Evolutionary conservation across 2,888 invertebrate species (phyloP).

Genomic region (Strigamia crassipes): DNA sequence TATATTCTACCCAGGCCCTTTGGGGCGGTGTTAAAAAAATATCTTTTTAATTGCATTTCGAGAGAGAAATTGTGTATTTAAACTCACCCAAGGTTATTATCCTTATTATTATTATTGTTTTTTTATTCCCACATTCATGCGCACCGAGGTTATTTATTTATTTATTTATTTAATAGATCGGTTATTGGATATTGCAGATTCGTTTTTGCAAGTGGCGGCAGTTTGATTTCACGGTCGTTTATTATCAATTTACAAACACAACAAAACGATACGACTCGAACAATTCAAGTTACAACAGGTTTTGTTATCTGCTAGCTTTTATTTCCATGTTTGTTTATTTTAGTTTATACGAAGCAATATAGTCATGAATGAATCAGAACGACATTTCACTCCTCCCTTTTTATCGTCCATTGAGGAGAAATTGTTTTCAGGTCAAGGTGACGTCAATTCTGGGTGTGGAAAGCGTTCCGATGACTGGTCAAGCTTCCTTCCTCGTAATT

Average conservation of each 20-base stretch:
- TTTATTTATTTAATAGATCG: too few relatives aligned
- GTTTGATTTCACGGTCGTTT: background rate
- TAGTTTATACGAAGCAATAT: background rate
- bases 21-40: background rate
- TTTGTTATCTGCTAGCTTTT: background rate
- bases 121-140: too few relatives aligned
- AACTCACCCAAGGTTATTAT: background rate
- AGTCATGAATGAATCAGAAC: conserved; percentile 38
- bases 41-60: background rate
- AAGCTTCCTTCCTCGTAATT: background rate
- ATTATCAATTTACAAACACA: too few relatives aligned
- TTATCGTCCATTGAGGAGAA: conserved; percentile 25
- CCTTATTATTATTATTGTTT: too few relatives aligned
- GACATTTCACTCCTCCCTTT: conserved; percentile 36
- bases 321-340: background rate
- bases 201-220: too few relatives aligned
- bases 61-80: background rate
- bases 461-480: conserved; percentile 2
- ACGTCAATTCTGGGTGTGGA: conserved; percentile 24
- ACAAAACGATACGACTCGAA: too few relatives aligned
- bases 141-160: conserved; percentile 12
- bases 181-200: too few relatives aligned
- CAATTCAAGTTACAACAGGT: background rate
- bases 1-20: background rate
- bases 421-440: conserved; percentile 37